Evolutionary conservation across 2,797 vertebrate genomes (phyloP).

Genomic region (Amniataba percoides): DNA sequence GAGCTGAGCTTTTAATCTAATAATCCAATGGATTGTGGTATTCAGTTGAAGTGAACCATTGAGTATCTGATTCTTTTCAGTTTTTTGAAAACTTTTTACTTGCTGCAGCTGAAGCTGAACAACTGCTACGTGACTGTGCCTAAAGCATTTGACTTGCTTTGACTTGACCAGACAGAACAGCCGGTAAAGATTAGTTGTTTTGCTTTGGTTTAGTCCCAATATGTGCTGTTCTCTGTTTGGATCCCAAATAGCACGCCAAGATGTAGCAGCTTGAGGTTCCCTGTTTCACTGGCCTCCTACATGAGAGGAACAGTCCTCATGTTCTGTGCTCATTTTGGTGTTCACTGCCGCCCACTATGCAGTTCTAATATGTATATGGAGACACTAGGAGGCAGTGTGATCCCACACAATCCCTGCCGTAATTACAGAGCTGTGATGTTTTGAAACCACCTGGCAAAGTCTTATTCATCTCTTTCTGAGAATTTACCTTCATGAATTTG

Average conservation of each 20-base stretch:
- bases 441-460: constrained; percentile 32
- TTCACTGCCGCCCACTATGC: background rate
- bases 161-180: background rate
- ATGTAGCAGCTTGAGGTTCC: background rate
- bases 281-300: too few relatives aligned
- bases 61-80: background rate
- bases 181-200: background rate
- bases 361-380: background rate
- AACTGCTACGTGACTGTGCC: background rate
- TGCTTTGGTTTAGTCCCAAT: background rate
- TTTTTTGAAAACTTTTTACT: too few relatives aligned
- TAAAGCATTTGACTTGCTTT: background rate
- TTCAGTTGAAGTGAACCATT: background rate
- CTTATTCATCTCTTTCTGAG: background rate
- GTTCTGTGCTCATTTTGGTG: background rate
- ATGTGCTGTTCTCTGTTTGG: background rate
- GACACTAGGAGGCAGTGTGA: constrained; percentile 77
- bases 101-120: background rate
- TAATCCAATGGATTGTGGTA: too few relatives aligned
- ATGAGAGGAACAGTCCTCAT: background rate
- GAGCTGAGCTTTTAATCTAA: background rate
- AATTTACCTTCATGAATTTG: constrained; percentile 3
- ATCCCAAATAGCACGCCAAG: background rate
- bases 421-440: constrained; percentile 25
- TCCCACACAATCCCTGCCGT: constrained; percentile 35